Conservation (phyloP, 2,888 invertebrate genomes). For the Scaptomyza flava region DNA sequence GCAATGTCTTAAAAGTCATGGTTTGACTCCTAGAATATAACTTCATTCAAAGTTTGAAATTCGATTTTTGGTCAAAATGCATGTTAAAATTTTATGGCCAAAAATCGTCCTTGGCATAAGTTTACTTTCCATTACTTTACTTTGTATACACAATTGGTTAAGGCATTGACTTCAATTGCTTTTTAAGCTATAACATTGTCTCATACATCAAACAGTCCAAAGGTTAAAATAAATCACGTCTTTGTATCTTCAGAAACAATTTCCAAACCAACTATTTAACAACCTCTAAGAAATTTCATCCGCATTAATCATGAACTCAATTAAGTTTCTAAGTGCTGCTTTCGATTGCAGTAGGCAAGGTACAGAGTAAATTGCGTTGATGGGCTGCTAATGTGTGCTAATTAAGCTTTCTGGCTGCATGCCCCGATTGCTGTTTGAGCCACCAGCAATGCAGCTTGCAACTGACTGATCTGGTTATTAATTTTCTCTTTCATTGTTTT, state of each 20-base stretch:
- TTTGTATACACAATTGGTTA: too few species aligned
- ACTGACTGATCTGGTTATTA: conserved; percentile 65
- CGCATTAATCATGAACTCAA: not conserved
- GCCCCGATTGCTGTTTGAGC: conserved; percentile 40
- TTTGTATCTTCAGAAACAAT: not conserved
- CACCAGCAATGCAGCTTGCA: conserved; percentile 48
- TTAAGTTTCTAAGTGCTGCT: conserved; percentile 17
- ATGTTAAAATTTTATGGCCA: too few species aligned
- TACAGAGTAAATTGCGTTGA: conserved; percentile 35
- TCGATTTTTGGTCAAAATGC: too few species aligned
- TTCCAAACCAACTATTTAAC: not conserved
- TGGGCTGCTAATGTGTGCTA: conserved; percentile 75
- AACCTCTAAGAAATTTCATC: not conserved
- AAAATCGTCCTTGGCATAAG: too few species aligned
- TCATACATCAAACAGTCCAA: too few species aligned
- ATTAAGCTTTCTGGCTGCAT: conserved; percentile 59
- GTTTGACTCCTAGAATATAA: too few species aligned
- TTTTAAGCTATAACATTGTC: too few species aligned
- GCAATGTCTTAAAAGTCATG: too few species aligned
- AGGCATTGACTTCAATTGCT: too few species aligned
- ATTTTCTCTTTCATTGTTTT: conserved; percentile 77
- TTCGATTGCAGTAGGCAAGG: conserved; percentile 7
- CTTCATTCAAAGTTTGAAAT: too few species aligned
- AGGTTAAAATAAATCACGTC: too few species aligned
- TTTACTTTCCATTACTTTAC: too few species aligned